Evolutionary conservation across 2,113 vertebrate genomes (phyloP).

Genomic region (Lasiurus cinereus): DNA sequence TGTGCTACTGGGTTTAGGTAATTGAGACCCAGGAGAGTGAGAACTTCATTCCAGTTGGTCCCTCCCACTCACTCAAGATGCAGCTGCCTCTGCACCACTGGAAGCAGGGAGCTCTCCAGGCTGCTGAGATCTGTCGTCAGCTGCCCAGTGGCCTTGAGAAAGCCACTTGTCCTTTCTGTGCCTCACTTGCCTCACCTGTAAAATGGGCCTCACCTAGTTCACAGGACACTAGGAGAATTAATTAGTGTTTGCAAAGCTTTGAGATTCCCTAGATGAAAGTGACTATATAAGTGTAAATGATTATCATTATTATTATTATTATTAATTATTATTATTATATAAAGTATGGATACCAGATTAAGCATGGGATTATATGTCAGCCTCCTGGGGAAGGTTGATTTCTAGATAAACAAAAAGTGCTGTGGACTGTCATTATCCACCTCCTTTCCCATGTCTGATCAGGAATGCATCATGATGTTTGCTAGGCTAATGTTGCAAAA

Average conservation of each 20-base stretch:
- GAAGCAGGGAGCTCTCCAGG: neutral
- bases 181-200: slow-evolving; percentile 68
- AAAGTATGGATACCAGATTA: slow-evolving; percentile 74
- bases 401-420: slow-evolving; percentile 78
- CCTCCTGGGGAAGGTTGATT: slow-evolving; percentile 71
- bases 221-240: slow-evolving; percentile 75
- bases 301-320: slow-evolving; percentile 78
- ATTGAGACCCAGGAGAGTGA: neutral
- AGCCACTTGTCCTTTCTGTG: slow-evolving; percentile 51
- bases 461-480: slow-evolving; percentile 35
- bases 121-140: slow-evolving; percentile 24
- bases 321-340: slow-evolving; percentile 77
- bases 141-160: slow-evolving; percentile 62
- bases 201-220: slow-evolving; percentile 79
- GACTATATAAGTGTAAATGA: slow-evolving; percentile 73
- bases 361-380: slow-evolving; percentile 73
- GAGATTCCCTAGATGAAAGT: slow-evolving; percentile 81
- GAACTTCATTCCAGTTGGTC: neutral
- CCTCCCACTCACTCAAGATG: neutral
- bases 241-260: slow-evolving; percentile 79
- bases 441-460: slow-evolving; percentile 77
- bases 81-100: neutral
- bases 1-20: neutral
- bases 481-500: neutral
- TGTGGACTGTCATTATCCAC: slow-evolving; percentile 74